Percentiles rank a stretch among this genome's conserved stretches.
Conservation (phyloP, 1,140 invertebrate genomes). For the Bombus difficillimus region DNA sequence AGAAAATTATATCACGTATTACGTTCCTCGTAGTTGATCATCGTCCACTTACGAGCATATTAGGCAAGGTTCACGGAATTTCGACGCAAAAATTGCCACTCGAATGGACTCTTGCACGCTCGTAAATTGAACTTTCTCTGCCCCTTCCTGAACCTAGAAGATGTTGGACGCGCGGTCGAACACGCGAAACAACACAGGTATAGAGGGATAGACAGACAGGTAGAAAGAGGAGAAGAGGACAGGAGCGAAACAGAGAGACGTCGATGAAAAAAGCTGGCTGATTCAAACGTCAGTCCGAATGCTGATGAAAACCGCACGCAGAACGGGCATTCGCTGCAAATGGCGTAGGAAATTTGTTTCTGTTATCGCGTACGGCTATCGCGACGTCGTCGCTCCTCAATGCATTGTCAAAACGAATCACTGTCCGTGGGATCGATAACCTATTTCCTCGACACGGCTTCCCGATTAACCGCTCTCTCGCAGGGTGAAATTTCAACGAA, state of each 20-base stretch:
- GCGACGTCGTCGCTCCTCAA: constrained; percentile 58
- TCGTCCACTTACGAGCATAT: no score
- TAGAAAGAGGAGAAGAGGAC: not conserved
- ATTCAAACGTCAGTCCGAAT: constrained; percentile 59
- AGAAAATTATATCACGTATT: no score
- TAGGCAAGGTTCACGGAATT: no score
- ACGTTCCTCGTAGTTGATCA: no score
- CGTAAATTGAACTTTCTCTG: not conserved
- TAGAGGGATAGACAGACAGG: not conserved
- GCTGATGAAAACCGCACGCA: constrained; percentile 57
- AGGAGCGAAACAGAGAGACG: not conserved
- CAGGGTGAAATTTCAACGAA: constrained; percentile 48
- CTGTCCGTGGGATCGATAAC: constrained; percentile 76
- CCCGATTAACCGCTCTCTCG: constrained; percentile 73
- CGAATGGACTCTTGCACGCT: not conserved
- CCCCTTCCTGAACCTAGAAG: not conserved
- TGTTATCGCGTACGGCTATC: constrained; percentile 67
- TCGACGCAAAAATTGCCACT: no score
- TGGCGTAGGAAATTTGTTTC: constrained; percentile 73
- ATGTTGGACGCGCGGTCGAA: not conserved
- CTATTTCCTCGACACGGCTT: constrained; percentile 78
- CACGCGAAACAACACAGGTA: not conserved
- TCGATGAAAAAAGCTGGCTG: constrained; percentile 11
- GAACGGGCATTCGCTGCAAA: constrained; percentile 56
- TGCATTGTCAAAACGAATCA: constrained; percentile 75